These are phyloP conservation scores for Drosophila kepulauana DNA, from an alignment of 1,140 invertebrate species.

Conservation along the genomic window DNA sequence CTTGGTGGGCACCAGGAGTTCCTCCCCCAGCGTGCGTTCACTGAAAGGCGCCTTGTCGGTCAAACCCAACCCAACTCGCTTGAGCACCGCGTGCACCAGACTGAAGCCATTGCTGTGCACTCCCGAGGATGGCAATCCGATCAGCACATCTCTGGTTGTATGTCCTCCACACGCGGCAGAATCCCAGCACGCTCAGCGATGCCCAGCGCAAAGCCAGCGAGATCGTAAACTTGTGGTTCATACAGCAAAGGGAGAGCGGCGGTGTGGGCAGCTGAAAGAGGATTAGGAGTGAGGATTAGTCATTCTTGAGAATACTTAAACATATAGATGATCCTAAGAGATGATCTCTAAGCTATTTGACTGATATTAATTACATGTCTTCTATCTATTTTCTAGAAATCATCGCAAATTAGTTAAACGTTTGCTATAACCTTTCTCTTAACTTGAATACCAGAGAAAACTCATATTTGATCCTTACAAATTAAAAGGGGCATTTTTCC, in stretches of 20 bases:
- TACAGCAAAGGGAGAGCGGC: slow-evolving; percentile 99
- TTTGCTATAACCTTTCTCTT: too few relatives aligned
- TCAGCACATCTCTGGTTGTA: slow-evolving; percentile 92
- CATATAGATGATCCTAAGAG: background rate
- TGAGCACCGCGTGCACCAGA: slow-evolving; percentile 94
- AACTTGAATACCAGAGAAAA: too few relatives aligned
- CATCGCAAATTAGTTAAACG: too few relatives aligned
- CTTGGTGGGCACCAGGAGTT: slow-evolving; percentile 95
- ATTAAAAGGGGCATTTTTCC: too few relatives aligned
- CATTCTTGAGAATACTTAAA: too few relatives aligned
- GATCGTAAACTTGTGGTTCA: slow-evolving; percentile 93
- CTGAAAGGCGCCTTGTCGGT: slow-evolving; percentile 93
- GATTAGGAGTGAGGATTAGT: background rate
- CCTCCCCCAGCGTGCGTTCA: slow-evolving; percentile 89
- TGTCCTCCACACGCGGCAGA: slow-evolving; percentile 90
- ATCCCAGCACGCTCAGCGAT: slow-evolving; percentile 92
- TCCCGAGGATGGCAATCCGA: slow-evolving; percentile 95
- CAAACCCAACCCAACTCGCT: slow-evolving; percentile 88
- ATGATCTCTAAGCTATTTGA: background rate
- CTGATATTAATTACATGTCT: too few relatives aligned
- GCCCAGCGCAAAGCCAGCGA: slow-evolving; percentile 98
- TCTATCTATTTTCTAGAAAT: too few relatives aligned
- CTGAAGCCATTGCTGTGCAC: slow-evolving; percentile 99
- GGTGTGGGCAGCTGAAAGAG: slow-evolving; percentile 93
- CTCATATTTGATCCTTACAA: too few relatives aligned